Evolutionary conservation across 2,888 invertebrate species (phyloP).

Genomic region (Chaitophorus viminalis): DNA sequence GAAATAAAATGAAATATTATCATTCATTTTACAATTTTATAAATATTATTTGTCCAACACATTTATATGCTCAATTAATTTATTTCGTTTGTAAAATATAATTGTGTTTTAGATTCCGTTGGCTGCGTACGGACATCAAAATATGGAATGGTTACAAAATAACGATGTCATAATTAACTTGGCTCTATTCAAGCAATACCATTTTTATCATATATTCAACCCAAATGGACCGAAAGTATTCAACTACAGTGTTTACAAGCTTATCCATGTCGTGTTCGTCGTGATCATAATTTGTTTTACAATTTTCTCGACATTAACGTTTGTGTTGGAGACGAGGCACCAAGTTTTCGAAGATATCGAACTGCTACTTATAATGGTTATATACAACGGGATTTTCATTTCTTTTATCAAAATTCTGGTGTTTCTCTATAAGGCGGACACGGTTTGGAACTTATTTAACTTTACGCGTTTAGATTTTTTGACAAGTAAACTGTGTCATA

Average conservation of each 20-base stretch:
- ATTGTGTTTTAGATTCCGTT: too few relatives aligned
- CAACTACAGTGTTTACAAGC: not conserved
- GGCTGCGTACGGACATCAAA: too few relatives aligned
- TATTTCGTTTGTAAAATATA: too few relatives aligned
- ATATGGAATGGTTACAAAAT: not conserved
- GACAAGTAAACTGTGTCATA: not conserved
- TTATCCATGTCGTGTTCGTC: not conserved
- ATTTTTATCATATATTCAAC: conserved; percentile 22
- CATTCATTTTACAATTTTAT: too few relatives aligned
- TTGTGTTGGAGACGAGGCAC: not conserved
- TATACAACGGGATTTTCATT: not conserved
- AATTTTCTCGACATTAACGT: not conserved
- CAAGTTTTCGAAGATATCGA: not conserved
- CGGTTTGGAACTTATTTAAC: not conserved
- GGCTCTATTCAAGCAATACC: conserved; percentile 11
- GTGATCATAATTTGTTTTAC: not conserved
- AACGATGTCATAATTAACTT: not conserved
- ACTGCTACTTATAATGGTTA: not conserved
- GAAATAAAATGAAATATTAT: too few relatives aligned
- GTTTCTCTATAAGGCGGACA: not conserved
- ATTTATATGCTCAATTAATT: too few relatives aligned
- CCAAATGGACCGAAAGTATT: conserved; percentile 1
- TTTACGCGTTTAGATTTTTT: not conserved
- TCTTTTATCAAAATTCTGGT: not conserved
- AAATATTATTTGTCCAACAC: too few relatives aligned